Percentiles rank a stretch among this genome's conserved stretches.
phyloP scores from a whole-genome alignment of 2,797 vertebrate species.

The Xyrichtys novacula region DNA sequence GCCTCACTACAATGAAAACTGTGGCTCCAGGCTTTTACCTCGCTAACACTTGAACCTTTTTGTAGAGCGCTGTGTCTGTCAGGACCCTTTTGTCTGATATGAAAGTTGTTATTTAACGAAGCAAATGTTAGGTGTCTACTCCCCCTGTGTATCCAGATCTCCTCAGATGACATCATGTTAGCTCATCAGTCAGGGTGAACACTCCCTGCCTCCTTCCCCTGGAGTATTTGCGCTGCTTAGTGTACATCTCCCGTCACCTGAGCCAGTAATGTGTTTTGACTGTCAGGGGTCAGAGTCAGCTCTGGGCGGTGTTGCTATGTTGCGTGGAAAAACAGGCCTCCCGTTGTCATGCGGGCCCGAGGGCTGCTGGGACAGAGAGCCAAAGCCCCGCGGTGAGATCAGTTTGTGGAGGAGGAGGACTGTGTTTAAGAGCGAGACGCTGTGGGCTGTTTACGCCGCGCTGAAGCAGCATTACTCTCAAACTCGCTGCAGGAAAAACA shows the following conservation, averaged over 20 bases:
- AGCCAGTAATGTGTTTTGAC: constrained; percentile 72
- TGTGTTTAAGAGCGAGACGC: constrained; percentile 74
- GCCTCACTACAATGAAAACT: too few relatives aligned
- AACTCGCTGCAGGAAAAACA: constrained; percentile 71
- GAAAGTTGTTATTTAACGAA: constrained; percentile 44
- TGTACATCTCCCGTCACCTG: constrained; percentile 66
- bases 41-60: too few relatives aligned
- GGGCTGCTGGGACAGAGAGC: constrained; percentile 69
- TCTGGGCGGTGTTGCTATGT: constrained; percentile 73
- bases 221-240: constrained; percentile 51
- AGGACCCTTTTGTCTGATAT: constrained; percentile 26
- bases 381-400: constrained; percentile 74
- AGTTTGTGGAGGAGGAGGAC: constrained; percentile 71
- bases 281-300: constrained; percentile 67
- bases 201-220: constrained; percentile 18
- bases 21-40: too few relatives aligned
- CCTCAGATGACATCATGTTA: constrained; percentile 32
- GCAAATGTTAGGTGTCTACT: constrained; percentile 45
- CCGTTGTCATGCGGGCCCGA: constrained; percentile 77
- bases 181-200: constrained; percentile 18
- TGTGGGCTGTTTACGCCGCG: constrained; percentile 64
- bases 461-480: constrained; percentile 73
- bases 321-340: constrained; percentile 73
- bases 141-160: constrained; percentile 47
- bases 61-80: too few relatives aligned